Base-by-base conservation (phyloP, 2,888 invertebrate genomes). In the Tholera decimalis region DNA sequence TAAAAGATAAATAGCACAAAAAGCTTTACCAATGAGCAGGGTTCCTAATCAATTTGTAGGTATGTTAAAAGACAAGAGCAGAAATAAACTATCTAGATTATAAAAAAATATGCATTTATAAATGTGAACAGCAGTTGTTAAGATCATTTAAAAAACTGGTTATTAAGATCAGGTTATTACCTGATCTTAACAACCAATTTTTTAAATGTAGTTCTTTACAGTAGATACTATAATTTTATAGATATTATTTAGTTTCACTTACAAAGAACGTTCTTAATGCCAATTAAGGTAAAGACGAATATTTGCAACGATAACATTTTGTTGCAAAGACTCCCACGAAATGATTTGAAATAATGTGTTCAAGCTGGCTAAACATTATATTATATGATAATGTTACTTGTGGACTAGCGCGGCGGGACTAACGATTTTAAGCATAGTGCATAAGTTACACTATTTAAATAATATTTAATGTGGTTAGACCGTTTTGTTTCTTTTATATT, bases 221-320 rank as follows among this genome's bases (percentile, higher is more conserved):
- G n/a, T n/a, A n/a, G n/a, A n/a, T n/a, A n/a, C n/a, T n/a, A n/a
- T n/a, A n/a, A n/a, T n/a, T n/a, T n/a, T n/a, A n/a, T n/a, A n/a
- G n/a, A n/a, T n/a, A 37, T 20, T 9, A 28, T 26, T 30, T 6
- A 22, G 6, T n/a, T 4, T 46, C 13, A 70, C 70, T 71, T 37
- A 70, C 70, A 63, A 15, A 53, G 2, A 47, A 33, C 30, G 26
- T 64, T 41, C 1, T 53, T 64, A 8, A 70, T 9, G 20, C 51
- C 26, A 37, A 70, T 26, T n/a, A 63, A n/a, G 37, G 53, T 24
- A 20, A 70, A 22, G 1, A 20, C 35, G 20, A 56, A 57, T 47
- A 71, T 30, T 71, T 56, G 47, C 20, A 56, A 33, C 4, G 41
- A 26, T 6, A 70, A 47, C 70, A 70, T 70, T 53, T 46, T 70